Evolutionary conservation across 2,888 invertebrate species (phyloP).

Genomic region (Himalopsyche japonica): DNA sequence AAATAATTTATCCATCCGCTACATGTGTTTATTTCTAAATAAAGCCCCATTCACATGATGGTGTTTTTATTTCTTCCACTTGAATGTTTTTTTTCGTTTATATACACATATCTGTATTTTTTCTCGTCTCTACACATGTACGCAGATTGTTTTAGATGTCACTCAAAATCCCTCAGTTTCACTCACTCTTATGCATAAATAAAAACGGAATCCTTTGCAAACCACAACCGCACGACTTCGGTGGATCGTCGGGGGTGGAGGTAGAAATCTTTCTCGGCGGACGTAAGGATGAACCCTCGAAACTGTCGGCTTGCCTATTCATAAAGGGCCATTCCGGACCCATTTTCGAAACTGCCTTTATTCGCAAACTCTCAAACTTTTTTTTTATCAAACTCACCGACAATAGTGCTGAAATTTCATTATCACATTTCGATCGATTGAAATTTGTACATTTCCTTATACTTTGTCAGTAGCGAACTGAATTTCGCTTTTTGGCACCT

Average conservation of each 20-base stretch:
- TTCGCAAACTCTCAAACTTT: neutral
- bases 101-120: too few relatives aligned
- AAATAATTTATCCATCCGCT: neutral
- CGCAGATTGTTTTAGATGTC: neutral
- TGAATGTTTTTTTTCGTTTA: neutral
- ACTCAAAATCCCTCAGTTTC: neutral
- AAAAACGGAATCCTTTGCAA: neutral
- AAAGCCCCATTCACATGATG: neutral
- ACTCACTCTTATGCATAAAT: neutral
- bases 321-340: neutral
- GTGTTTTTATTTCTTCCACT: neutral
- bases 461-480: too few relatives aligned
- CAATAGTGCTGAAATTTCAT: too few relatives aligned
- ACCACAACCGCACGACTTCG: neutral
- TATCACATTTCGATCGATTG: too few relatives aligned
- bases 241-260: neutral
- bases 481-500: too few relatives aligned
- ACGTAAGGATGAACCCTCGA: neutral
- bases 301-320: neutral
- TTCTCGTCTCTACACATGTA: too few relatives aligned
- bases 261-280: neutral
- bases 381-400: too few relatives aligned
- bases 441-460: too few relatives aligned
- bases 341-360: neutral
- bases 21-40: neutral